Percentiles rank a stretch among this genome's conserved stretches.
These are phyloP conservation scores for Grallaria varia DNA, from an alignment of 2,113 vertebrate species.

Conservation along the genomic window DNA sequence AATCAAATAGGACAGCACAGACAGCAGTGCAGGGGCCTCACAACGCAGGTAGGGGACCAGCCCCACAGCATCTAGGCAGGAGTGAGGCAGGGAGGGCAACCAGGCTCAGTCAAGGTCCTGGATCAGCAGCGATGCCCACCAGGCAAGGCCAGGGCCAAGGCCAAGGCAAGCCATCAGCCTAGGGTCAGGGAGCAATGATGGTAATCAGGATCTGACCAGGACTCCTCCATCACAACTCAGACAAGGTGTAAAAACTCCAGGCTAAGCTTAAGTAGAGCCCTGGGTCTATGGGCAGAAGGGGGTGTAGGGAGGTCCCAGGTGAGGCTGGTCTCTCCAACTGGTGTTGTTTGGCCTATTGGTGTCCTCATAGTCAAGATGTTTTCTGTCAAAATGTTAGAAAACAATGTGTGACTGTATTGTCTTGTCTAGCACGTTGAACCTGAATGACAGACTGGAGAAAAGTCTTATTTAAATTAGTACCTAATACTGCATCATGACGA, in stretches of 20 bases:
- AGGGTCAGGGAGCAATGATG: not conserved
- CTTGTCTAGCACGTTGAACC: too few relatives aligned
- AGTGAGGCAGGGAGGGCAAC: too few relatives aligned
- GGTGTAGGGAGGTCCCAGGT: too few relatives aligned
- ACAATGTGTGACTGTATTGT: not conserved
- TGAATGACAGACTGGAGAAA: not conserved
- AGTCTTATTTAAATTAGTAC: not conserved
- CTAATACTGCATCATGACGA: not conserved
- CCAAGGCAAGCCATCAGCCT: not conserved
- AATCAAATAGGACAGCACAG: too few relatives aligned
- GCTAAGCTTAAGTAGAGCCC: not conserved
- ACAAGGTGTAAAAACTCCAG: rapidly evolving
- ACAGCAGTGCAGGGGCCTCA: too few relatives aligned
- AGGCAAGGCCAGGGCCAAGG: not conserved
- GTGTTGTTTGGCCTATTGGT: not conserved
- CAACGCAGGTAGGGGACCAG: not conserved
- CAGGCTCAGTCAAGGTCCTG: not conserved
- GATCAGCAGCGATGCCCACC: too few relatives aligned
- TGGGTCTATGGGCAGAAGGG: too few relatives aligned
- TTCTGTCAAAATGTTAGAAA: not conserved
- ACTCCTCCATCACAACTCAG: not conserved
- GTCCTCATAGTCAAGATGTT: not conserved
- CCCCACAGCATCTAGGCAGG: too few relatives aligned
- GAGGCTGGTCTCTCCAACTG: not conserved
- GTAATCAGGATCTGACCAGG: not conserved